Evolutionary conservation across 1,140 invertebrate species (phyloP), one percentile per base, ranked within the genome.

Genomic region (Philopotamus ludificatus): DNA sequence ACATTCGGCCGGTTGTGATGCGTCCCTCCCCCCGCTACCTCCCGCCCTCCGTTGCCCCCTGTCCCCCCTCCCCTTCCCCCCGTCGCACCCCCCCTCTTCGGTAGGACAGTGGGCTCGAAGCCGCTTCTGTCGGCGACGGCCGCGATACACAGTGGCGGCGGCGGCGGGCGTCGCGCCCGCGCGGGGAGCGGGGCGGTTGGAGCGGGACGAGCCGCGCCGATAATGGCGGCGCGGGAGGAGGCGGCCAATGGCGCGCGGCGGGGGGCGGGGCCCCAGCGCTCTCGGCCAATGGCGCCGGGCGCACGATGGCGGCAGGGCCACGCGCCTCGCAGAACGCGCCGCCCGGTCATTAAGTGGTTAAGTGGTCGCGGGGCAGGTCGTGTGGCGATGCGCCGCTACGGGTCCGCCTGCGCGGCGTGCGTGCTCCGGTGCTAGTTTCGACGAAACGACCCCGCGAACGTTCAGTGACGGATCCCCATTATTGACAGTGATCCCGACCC

Each of bases 301-400:
- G 15, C 16, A 18, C 42, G 47, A 60, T 60, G 57, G 57, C 57
- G 57, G 25, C 57, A 41, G 41, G 21, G 15, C 22, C 26, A 42
- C 42, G 57, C 42, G 42, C 21, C 15, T 41, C 21, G 21, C 21
- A 16, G 42, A 16, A 7, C 44, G 44, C 44, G 44, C 44, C 8
- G 18, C 44, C 44, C 42, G 42, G 23, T 16, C 57, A 60, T 60
- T 60, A 21, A 34, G 57, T 34, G 57, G 22, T 22, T 34, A 39
- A 18, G 57, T 34, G 57, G 28, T 44, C 10, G 15, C 10, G 21
- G 42, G 20, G 57, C 21, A 47, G 57, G 57, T 60, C 28, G 57
- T 60, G 57, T 47, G 22, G 18, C 2, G 4, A n/a, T 22, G 51
- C 23, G 23, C 51, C 12, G 22, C 51, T n/a, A n/a, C n/a, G n/a